phyloP scores from a whole-genome alignment of 2,888 invertebrate species.

The Erebia ligea region DNA sequence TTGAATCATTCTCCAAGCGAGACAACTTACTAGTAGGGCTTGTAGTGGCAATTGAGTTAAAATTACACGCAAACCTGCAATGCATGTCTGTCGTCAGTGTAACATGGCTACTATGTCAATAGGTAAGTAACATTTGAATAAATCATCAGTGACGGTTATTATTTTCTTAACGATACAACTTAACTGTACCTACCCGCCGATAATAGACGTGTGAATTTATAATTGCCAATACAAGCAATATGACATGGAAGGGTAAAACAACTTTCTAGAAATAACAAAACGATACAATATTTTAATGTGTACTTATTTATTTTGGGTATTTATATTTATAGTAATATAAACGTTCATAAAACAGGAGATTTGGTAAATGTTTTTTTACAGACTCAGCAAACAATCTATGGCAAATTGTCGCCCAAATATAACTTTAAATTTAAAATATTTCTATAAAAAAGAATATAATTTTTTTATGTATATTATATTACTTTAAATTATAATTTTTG shows the following conservation, averaged over 20 bases:
- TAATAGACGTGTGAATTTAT: slow-evolving; percentile 66
- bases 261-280: slow-evolving; percentile 41
- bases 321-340: slow-evolving; percentile 1
- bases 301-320: slow-evolving; percentile 36
- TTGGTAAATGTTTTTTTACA: slow-evolving; percentile 32
- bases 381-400: not conserved
- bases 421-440: not conserved
- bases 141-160: slow-evolving; percentile 63
- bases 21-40: slow-evolving; percentile 24
- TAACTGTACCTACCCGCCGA: slow-evolving; percentile 68
- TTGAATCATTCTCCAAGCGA: slow-evolving; percentile 16
- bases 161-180: slow-evolving; percentile 63
- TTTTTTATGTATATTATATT: not conserved
- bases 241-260: slow-evolving; percentile 31
- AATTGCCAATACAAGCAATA: slow-evolving; percentile 52
- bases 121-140: slow-evolving; percentile 70
- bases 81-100: slow-evolving; percentile 44
- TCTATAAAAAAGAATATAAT: not conserved
- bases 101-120: slow-evolving; percentile 61
- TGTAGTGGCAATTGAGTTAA: slow-evolving; percentile 29
- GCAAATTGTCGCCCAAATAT: not conserved
- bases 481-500: not conserved
- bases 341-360: slow-evolving; percentile 29
- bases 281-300: slow-evolving; percentile 33
- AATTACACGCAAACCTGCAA: slow-evolving; percentile 24